Evolutionary conservation across 2,888 invertebrate genomes (phyloP).

Genomic region (Synanthedon tipuliformis): DNA sequence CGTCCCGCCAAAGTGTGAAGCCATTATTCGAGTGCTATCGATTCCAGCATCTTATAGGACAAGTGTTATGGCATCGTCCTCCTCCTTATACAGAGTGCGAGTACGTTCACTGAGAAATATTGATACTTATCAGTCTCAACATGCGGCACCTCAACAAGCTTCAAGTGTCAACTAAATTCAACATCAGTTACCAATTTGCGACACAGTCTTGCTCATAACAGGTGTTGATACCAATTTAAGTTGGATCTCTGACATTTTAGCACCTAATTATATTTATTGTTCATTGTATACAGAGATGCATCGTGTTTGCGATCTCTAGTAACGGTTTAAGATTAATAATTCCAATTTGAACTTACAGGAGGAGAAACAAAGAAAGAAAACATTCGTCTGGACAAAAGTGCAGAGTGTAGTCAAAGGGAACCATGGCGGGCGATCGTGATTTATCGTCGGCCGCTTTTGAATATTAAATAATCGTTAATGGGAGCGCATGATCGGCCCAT

Average conservation of each 20-base stretch:
- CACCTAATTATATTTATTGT: neutral
- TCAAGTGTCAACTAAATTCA: conserved; percentile 37
- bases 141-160: conserved; percentile 34
- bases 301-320: neutral
- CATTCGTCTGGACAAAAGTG: conserved; percentile 51
- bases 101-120: conserved; percentile 38
- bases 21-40: conserved; percentile 36
- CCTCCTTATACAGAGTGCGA: conserved; percentile 47
- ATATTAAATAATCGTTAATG: conserved; percentile 72
- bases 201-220: conserved; percentile 50
- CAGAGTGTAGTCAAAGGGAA: conserved; percentile 55
- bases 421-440: conserved; percentile 65
- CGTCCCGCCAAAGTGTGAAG: conserved; percentile 31
- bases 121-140: conserved; percentile 52
- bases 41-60: conserved; percentile 46
- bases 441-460: conserved; percentile 67
- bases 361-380: conserved; percentile 16
- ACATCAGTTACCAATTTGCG: conserved; percentile 45
- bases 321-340: neutral
- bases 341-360: conserved; percentile 19
- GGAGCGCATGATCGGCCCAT: conserved; percentile 71
- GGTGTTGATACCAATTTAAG: conserved; percentile 35
- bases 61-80: conserved; percentile 58
- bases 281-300: neutral
- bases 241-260: conserved; percentile 3